Base-by-base conservation (phyloP, 1,140 invertebrate genomes). In the Adelges cooleyi region DNA sequence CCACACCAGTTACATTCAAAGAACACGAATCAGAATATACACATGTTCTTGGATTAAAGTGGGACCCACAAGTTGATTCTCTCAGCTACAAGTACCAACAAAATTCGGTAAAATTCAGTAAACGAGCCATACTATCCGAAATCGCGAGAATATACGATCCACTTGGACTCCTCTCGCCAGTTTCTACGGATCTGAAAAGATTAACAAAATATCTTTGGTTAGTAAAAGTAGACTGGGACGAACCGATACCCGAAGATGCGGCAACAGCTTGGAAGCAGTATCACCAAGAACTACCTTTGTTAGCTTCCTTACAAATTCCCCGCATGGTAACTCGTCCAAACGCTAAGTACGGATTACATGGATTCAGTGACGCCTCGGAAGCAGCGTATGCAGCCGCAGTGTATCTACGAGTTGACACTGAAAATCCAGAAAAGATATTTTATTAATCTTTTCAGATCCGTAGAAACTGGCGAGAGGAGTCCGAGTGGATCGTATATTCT, bases 161-260 rank as follows among this genome's bases (percentile, higher is more conserved):
- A 10, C 17, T 70, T 3, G 70, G 69, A 15, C 36, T 69, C 15
- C 13, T 69, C 1, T 65, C 69, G 1, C 70, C 70, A 10, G 42
- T 66, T 15, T 65, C 56, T 17, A 33, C 69, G 10, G 13, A 18
- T 11, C 52, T 53, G 4, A 71, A 71, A 66, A 38, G 62, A 6
- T n/a, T 69, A 1, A 66, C 70, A 44, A 68, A 71, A 65, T 42
- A 49, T 20, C 38, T 71, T 50, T 71, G 69, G 66, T n/a, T 18
- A 2, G 3, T 49, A 1, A 23, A n/a, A 13, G n/a, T 72, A 4
- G 69, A 56, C 17, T 78, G 75, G 76, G 75, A 77, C 66, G 71
- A 73, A 38, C 11, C 42, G 3, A 10, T 76, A 51, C 70, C 73
- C 1, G 23, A 44, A 20, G 53, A 70, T 11, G 51, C 72, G n/a